Conservation (phyloP, 2,113 vertebrate genomes). For the Epinephelus lanceolatus region DNA sequence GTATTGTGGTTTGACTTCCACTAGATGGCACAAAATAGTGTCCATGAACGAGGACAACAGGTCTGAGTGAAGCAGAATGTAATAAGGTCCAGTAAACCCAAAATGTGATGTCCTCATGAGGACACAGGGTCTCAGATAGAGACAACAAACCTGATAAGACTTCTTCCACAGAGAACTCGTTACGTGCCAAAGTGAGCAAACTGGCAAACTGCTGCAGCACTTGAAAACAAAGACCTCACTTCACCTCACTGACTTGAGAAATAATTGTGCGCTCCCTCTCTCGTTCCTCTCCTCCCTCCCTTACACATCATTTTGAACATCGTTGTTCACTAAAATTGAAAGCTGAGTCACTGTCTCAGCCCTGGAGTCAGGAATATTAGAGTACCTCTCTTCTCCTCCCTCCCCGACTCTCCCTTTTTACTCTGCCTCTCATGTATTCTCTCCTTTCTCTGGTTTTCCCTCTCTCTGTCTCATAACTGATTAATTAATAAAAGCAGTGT, state of each 20-base stretch:
- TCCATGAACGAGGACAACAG: too few species aligned
- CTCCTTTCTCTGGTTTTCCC: not conserved
- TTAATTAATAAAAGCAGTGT: conserved; percentile 63
- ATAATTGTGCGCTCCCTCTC: too few species aligned
- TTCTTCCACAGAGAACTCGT: not conserved
- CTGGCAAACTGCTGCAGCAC: not conserved
- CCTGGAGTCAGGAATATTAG: conserved; percentile 47
- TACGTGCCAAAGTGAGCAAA: too few species aligned
- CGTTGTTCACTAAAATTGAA: not conserved
- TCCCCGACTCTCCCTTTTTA: not conserved
- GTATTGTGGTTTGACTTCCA: too few species aligned
- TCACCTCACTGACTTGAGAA: not conserved
- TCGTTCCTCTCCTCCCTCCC: not conserved
- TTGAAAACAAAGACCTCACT: not conserved
- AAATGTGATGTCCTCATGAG: too few species aligned
- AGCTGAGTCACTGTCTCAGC: conserved; percentile 51
- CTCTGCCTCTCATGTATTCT: not conserved
- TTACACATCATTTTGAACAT: not conserved
- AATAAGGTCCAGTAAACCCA: too few species aligned
- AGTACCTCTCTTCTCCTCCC: not conserved
- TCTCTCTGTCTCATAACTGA: conserved; percentile 23
- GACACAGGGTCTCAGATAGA: too few species aligned
- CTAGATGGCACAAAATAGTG: too few species aligned
- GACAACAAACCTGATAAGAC: too few species aligned
- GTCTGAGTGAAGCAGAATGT: too few species aligned